Base-by-base conservation (phyloP, 1,140 invertebrate species). In the Drosophila pseudoobscura region DNA sequence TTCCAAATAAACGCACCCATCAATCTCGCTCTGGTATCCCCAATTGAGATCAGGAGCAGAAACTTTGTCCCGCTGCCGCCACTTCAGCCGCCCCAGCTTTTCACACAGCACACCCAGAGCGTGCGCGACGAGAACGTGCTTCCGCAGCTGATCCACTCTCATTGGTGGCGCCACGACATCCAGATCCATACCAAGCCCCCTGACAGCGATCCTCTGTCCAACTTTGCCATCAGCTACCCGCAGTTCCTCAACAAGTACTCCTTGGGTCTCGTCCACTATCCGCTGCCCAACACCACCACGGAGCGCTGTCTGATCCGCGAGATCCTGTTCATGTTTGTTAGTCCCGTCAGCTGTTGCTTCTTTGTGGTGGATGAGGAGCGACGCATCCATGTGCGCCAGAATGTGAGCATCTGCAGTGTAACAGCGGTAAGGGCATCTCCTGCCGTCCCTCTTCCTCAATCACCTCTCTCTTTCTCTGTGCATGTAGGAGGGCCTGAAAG, bases 281-380 rank as follows among this genome's bases (percentile, higher is more conserved):
- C 52, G 13, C 15, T 69, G 58, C 80, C 89, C 3, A 73, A 60
- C 11, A 91, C 90, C 6, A 58, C 50, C 8, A 71, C 64, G 1
- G 91, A 92, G 50, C 53, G 51, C 3, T 78, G 78, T 20, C 55
- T 92, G 17, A 17, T 91, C 4, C 63, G 91, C 3, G 91, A 92
- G 49, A 85, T 91, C 17, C 56, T 92, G 17, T 76, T 90, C n/a
- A 91, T 91, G 90, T 91, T 91, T 31, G 55, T 75, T 3, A 31
- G 31, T 5, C 89, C 91, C 0, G 51, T 29, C 13, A 78, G 52
- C 11, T 91, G 90, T 24, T 77, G 75, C 22, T 91, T 89, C 47
- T 92, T 91, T n/a, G 26, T 47, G 5, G 52, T 91, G n/a, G 4
- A 62, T 31, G 15, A 44, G 57, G 0, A 29, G 1, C 6, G 26